Evolutionary conservation across 2,113 vertebrate species (phyloP).

Genomic region (Alouatta palliata): DNA sequence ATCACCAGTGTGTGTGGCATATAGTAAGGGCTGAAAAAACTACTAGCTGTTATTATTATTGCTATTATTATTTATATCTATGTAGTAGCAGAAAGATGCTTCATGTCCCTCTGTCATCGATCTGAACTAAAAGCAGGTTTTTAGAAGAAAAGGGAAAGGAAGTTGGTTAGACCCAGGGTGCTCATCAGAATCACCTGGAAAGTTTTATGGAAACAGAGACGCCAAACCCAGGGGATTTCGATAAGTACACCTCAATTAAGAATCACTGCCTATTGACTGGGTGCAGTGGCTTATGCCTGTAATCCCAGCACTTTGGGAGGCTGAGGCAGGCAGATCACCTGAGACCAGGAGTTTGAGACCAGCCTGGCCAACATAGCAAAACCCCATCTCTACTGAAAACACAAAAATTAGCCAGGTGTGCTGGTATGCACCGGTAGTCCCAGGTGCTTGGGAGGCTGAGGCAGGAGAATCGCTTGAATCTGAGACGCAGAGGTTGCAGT

Average conservation of each 20-base stretch:
- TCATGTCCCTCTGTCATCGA: neutral
- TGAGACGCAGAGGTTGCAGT: too few relatives aligned
- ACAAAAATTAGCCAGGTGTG: too few relatives aligned
- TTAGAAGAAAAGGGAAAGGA: neutral
- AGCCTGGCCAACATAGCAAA: too few relatives aligned
- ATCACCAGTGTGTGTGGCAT: neutral
- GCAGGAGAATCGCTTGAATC: too few relatives aligned
- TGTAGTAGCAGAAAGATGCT: neutral
- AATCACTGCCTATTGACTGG: neutral
- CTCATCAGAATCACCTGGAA: neutral
- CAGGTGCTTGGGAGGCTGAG: too few relatives aligned
- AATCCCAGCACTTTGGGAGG: too few relatives aligned
- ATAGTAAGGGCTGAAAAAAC: neutral
- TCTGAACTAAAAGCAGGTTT: neutral
- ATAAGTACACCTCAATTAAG: too few relatives aligned
- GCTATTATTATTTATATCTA: neutral
- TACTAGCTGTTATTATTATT: neutral
- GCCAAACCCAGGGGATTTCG: neutral
- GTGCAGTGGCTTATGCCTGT: too few relatives aligned
- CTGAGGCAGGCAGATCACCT: too few relatives aligned
- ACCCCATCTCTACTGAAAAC: too few relatives aligned
- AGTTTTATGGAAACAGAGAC: neutral
- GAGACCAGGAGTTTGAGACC: too few relatives aligned
- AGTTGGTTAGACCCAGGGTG: neutral
- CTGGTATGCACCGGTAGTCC: too few relatives aligned